phyloP scores from a whole-genome alignment of 1,140 invertebrate species.

The Drosophila truncata region DNA sequence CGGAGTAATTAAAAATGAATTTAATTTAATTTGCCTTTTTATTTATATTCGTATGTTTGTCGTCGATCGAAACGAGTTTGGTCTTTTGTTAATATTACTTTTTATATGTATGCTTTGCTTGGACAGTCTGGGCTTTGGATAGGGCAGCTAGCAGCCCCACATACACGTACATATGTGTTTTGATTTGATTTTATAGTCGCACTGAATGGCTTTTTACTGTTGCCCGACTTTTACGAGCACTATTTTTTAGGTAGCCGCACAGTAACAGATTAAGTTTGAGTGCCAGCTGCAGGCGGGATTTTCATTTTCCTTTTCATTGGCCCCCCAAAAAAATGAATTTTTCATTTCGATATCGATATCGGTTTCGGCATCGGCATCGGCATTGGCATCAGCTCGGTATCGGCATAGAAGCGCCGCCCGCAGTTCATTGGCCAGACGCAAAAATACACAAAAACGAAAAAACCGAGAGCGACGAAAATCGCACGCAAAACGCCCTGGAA shows the following conservation, averaged over 20 bases:
- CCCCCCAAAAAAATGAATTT: constrained; percentile 29
- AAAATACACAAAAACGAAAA: constrained; percentile 11
- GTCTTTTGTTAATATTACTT: constrained; percentile 74
- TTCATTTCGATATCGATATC: constrained; percentile 27
- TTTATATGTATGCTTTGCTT: constrained; percentile 33
- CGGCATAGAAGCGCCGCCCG: constrained; percentile 23
- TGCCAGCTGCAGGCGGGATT: constrained; percentile 48
- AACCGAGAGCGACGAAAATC: constrained; percentile 48
- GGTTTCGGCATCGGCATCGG: constrained; percentile 4
- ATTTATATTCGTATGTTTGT: constrained; percentile 63
- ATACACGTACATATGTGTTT: constrained; percentile 43
- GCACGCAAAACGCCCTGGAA: constrained; percentile 71
- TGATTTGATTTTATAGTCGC: constrained; percentile 79
- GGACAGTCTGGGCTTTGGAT: constrained; percentile 32
- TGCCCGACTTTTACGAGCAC: constrained; percentile 64
- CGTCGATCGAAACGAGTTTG: constrained; percentile 68
- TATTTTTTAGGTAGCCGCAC: constrained; percentile 61
- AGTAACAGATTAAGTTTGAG: constrained; percentile 61
- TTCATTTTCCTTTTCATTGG: constrained; percentile 48
- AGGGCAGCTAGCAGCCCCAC: constrained; percentile 28
- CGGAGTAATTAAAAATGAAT: constrained; percentile 77
- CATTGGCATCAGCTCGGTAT: constrained; percentile 12
- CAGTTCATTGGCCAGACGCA: constrained; percentile 61
- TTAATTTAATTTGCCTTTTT: constrained; percentile 78
- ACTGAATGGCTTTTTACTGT: constrained; percentile 77